These are phyloP conservation scores for Folsomia manolachei DNA, from an alignment of 2,888 invertebrate genomes.

Conservation along the genomic window DNA sequence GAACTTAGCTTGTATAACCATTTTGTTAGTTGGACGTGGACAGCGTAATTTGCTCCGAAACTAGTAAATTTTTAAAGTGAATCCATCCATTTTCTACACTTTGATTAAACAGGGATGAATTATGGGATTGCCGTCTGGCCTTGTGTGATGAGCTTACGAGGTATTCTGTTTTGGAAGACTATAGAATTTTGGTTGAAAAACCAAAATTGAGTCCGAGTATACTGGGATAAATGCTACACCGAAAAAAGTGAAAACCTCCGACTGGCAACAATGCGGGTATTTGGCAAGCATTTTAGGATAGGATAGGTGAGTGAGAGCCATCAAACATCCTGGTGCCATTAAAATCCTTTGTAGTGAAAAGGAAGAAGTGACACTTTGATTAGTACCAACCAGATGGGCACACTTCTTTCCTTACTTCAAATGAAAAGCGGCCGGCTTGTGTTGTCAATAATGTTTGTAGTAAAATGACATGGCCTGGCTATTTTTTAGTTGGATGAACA, in stretches of 20 bases:
- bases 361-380: constrained; percentile 19
- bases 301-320: background rate
- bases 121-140: background rate
- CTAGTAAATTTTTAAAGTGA: background rate
- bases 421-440: background rate
- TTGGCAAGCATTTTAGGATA: no score
- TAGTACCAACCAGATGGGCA: constrained; percentile 1
- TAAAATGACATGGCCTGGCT: no score
- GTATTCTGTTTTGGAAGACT: no score
- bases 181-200: no score
- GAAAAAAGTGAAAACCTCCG: no score
- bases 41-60: background rate
- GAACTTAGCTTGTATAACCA: no score
- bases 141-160: background rate
- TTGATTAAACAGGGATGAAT: background rate
- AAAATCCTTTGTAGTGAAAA: constrained; percentile 12
- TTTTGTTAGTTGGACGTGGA: background rate
- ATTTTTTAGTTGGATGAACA: background rate
- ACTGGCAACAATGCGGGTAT: background rate
- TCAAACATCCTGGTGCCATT: background rate
- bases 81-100: background rate
- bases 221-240: no score
- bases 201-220: no score
- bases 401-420: constrained; percentile 5
- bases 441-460: no score